phyloP scores from a whole-genome alignment of 2,113 vertebrate genomes.

The Typhlomys cinereus region DNA sequence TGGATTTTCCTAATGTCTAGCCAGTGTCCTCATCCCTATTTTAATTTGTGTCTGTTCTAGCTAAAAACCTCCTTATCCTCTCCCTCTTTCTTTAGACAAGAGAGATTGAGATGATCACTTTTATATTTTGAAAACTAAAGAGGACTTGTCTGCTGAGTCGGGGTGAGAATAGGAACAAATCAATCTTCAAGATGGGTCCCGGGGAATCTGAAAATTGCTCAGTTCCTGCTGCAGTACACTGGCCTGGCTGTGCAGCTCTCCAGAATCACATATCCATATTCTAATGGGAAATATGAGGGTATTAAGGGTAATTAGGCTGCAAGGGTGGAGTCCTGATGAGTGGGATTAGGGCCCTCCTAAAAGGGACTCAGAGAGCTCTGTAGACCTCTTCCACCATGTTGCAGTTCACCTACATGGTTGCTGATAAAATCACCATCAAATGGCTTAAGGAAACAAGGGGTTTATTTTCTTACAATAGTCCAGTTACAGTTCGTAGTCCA shows the following conservation, averaged over 20 bases:
- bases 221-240: background rate
- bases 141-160: background rate
- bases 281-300: background rate
- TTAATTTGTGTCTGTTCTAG: background rate
- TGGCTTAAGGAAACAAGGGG: too few species aligned
- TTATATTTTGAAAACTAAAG: slow-evolving; percentile 17
- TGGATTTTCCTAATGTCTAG: slow-evolving; percentile 3
- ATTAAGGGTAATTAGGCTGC: background rate
- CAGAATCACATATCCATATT: background rate
- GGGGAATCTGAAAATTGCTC: background rate
- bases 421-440: too few species aligned
- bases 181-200: background rate
- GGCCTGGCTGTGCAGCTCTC: accelerated
- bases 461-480: too few species aligned
- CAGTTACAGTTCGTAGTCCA: too few species aligned
- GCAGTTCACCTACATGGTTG: too few species aligned
- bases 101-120: background rate
- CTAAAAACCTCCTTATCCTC: background rate
- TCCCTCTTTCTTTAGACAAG: background rate
- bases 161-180: background rate
- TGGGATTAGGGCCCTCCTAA: background rate
- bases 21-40: background rate
- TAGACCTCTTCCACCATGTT: background rate
- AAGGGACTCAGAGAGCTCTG: background rate
- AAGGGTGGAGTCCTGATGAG: background rate